Evolutionary conservation across 2,888 invertebrate species (phyloP), one percentile per base, ranked within the genome.

Genomic region (Mythimna pallens): DNA sequence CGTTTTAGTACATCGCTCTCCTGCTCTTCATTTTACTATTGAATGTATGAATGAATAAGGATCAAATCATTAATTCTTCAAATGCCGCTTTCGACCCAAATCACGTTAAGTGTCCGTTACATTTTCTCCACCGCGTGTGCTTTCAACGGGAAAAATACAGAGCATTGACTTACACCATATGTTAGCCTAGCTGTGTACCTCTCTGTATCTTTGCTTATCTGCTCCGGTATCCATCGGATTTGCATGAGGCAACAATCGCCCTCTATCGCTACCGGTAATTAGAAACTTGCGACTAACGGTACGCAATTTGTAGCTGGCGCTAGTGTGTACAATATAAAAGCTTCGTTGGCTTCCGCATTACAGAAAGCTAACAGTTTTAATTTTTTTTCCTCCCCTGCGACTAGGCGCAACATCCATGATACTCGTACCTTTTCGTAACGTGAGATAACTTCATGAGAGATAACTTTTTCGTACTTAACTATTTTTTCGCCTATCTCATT

Each of bases 211-310:
- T 77, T 87, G 85, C 84, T 89, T 92, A 92, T 93, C 91, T 88
- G 83, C 80, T 87, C 87, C 86, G 86, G 88, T 91, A 91, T 92
- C 91, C 88, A 93, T 93, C 87, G 89, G 88, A 94, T 95, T 95
- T 94, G 93, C 95, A 95, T 94, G 90, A 90, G 89, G 91, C 88
- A 92, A 93, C 95, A 94, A 94, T 95, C 93, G 92, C 89, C 91
- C 89, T 93, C 92, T 92, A 95, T 94, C 92, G 94, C 87, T 83
- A 86, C 86, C 88, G 87, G 93, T 94, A 95, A 95, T 96, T 95
- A 95, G 94, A 94, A 94, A 93, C 94, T 92, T 92, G 92, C 90
- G 84, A 89, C 87, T 94, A 95, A 95, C 95, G 95, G 95, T 92
- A 92, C 86, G 76, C 88, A 89, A 91, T 91, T 92, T 92, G 92